A percentile compares a stretch with the other conserved stretches of the same genome.
Conservation (phyloP, 2,113 vertebrate species). For the Brachyhypopomus occidentalis region DNA sequence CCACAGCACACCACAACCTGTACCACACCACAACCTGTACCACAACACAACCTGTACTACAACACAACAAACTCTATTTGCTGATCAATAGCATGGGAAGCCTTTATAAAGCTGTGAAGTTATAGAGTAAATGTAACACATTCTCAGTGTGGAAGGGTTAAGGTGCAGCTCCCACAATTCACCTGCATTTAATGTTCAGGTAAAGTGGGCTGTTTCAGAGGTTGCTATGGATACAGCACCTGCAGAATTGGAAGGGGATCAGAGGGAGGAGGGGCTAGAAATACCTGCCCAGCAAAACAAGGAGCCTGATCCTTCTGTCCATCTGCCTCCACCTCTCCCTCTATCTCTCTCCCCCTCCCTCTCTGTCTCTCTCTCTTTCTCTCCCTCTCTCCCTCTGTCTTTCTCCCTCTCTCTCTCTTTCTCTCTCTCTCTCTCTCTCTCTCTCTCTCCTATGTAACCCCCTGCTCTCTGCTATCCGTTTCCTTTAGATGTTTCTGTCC, state of each 20-base stretch:
- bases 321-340: neutral
- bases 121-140: too few species aligned
- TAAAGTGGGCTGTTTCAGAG: neutral
- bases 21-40: too few species aligned
- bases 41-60: too few species aligned
- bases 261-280: neutral
- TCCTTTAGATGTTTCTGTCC: slow-evolving; percentile 74
- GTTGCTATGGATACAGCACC: slow-evolving; percentile 29
- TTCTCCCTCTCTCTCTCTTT: slow-evolving; percentile 40
- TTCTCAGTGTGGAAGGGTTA: too few species aligned
- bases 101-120: too few species aligned
- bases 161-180: too few species aligned
- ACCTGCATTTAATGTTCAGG: neutral
- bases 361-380: slow-evolving; percentile 40
- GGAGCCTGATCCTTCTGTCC: neutral
- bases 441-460: neutral
- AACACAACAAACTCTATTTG: too few species aligned
- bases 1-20: too few species aligned
- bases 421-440: slow-evolving; percentile 30
- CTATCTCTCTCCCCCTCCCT: neutral
- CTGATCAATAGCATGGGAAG: too few species aligned
- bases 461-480: slow-evolving; percentile 66
- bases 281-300: slow-evolving; percentile 26
- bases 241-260: slow-evolving; percentile 24
- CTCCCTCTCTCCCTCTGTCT: slow-evolving; percentile 21